Base-by-base conservation (phyloP, 2,113 vertebrate genomes). In the Nerophis ophidion region DNA sequence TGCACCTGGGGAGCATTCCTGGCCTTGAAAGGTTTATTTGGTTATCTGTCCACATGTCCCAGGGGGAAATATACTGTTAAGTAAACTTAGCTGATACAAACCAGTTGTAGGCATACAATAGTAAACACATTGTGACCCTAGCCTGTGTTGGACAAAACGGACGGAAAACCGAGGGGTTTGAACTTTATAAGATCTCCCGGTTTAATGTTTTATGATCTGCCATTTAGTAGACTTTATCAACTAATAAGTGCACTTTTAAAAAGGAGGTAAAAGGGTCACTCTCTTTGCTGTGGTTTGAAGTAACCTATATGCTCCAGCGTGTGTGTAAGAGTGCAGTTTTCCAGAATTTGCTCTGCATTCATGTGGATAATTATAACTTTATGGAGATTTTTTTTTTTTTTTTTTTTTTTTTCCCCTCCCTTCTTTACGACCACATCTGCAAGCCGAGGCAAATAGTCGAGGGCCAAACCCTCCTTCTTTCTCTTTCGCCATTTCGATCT, bases 281-380 rank as follows among this genome's bases (percentile, higher is more conserved):
- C 57, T 65, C 16, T 58, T 61, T 64, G 54, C 50, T 46, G 51
- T 66, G 64, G 53, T 44, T 5, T 56, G n/a, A 16, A 56, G 54
- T 42, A 19, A 42, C 16, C 38, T 42, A 38, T 38, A 55, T 38
- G 15, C 52, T 38, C 35, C 36, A 36, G 47, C n/a, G 48, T 63
- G 51, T 26, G 26, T 71, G 63, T 77, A 66, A 72, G 61, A 76
- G 65, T 75, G 63, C 70, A 80, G 72, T 77, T 83, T 75, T 81
- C 61, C 76, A 79, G 71, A 81, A 84, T 81, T 84, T 76, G 67
- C 69, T 79, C 81, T 70, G 77, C 74, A 81, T 88, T 81, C 81
- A 85, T 84, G 75, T 85, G 81, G 80, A 88, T 87, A 87, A 86
- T 88, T 87, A 86, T 84, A 86, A 86, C 82, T 84, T 89, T 77